Conservation (phyloP, 2,113 vertebrate genomes). For the Sturnira hondurensis region DNA sequence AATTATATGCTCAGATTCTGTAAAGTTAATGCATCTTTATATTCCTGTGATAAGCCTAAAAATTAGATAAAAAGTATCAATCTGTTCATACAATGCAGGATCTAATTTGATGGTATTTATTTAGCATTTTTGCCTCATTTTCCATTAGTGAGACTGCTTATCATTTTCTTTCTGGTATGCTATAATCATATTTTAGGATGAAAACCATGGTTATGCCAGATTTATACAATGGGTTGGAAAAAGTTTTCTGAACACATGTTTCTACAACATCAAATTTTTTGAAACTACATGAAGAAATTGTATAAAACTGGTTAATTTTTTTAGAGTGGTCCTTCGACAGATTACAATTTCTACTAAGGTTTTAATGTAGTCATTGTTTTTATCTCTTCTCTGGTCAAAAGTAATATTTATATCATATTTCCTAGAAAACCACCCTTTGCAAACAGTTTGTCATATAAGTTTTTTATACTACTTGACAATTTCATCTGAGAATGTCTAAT, state of each 20-base stretch:
- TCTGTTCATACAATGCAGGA: not conserved
- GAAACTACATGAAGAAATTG: not conserved
- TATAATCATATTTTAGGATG: not conserved
- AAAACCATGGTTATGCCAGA: not conserved
- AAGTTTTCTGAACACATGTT: not conserved
- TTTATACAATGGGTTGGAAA: not conserved
- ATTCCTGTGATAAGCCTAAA: not conserved
- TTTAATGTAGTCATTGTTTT: not conserved
- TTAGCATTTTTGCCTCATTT: not conserved
- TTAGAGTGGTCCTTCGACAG: not conserved
- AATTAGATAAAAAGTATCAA: not conserved
- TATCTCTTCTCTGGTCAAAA: not conserved
- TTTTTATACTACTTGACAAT: not conserved
- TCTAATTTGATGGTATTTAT: not conserved
- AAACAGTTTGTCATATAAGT: not conserved
- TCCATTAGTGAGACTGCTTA: not conserved
- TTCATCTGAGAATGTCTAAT: not conserved
- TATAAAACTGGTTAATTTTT: not conserved
- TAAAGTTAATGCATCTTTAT: not conserved
- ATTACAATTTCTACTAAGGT: not conserved
- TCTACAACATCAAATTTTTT: not conserved
- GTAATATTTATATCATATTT: not conserved
- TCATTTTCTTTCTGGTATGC: not conserved
- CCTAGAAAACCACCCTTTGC: not conserved
- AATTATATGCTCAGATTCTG: not conserved